Evolutionary conservation across 2,888 invertebrate genomes (phyloP), one percentile per base, ranked within the genome.

Genomic region (Synergus umbraculus): DNA sequence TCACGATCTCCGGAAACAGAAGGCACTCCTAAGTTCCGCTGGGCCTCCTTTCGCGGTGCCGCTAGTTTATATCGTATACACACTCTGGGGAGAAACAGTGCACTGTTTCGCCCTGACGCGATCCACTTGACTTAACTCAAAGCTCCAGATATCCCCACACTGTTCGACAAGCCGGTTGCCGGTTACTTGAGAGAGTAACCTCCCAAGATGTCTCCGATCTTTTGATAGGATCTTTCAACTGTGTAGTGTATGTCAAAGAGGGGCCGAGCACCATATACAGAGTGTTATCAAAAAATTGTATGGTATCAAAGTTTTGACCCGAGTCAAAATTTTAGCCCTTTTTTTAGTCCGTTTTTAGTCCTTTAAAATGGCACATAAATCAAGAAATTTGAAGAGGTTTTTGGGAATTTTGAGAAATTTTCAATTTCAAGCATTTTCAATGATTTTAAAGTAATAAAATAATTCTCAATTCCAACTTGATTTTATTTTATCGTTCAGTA

Each of bases 81-180:
- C 88, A 88, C 88, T 85, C 82, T 79, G 83, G 85, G 86, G 85
- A 85, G 86, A 88, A 86, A 86, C 87, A 85, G 86, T 83, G 85
- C 84, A 89, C 89, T 89, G 88, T 87, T 86, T 86, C 87, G 88
- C 83, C 84, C 82, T 83, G 84, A 79, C 79, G 85, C 86, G 88
- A 89, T 89, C 87, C 89, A 89, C 86, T 89, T 89, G 87, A 89
- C 89, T 89, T 89, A 85, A 88, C 87, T 85, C 84, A 83, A 87
- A 87, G 89, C 88, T 89, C 89, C 88, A 88, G 89, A 89, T 89
- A 88, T 87, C 89, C 88, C 88, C 88, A 88, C 89, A 83, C 87
- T 79, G 79, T 82, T 79, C 41, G 43, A 63, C 18, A 29, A 60
- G 60, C 58, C 58, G 41, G 76, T 76, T 60, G 43, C n/a, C 18